Percentiles rank a stretch among this genome's conserved stretches.
phyloP scores from a whole-genome alignment of 2,888 invertebrate species.

The Xestia ashworthii region DNA sequence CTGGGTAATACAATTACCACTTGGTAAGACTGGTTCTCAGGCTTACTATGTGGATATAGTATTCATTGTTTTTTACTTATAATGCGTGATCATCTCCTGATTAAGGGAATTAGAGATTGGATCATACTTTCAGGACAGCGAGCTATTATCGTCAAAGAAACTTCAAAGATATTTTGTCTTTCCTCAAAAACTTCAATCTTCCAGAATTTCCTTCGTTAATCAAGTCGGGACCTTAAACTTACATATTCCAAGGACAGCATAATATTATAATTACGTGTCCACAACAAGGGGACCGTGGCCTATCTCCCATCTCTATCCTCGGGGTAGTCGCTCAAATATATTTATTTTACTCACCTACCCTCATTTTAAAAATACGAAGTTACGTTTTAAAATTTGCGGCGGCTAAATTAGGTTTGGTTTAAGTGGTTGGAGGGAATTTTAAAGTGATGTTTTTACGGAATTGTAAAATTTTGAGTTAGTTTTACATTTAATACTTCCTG shows the following conservation, averaged over 20 bases:
- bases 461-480: slow-evolving; percentile 5
- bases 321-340: slow-evolving; percentile 52
- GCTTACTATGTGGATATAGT: background rate
- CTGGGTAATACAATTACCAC: too few species aligned
- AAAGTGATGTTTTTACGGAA: slow-evolving; percentile 25
- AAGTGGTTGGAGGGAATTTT: background rate
- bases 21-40: too few species aligned
- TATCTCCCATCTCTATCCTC: slow-evolving; percentile 51
- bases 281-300: slow-evolving; percentile 56
- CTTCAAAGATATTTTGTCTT: background rate
- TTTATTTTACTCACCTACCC: slow-evolving; percentile 50
- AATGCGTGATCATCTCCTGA: too few species aligned
- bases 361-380: slow-evolving; percentile 42
- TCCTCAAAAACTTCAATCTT: slow-evolving; percentile 14
- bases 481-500: slow-evolving; percentile 4
- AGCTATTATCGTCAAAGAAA: background rate
- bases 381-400: slow-evolving; percentile 33
- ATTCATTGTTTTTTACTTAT: background rate
- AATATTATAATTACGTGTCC: slow-evolving; percentile 64
- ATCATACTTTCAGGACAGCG: background rate
- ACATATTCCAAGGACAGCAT: slow-evolving; percentile 40
- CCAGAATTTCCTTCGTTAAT: slow-evolving; percentile 32
- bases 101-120: background rate
- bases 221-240: slow-evolving; percentile 28
- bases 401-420: slow-evolving; percentile 34